Evolutionary conservation across 1,140 invertebrate genomes (phyloP).

Genomic region (Centruroides sculpturatus): DNA sequence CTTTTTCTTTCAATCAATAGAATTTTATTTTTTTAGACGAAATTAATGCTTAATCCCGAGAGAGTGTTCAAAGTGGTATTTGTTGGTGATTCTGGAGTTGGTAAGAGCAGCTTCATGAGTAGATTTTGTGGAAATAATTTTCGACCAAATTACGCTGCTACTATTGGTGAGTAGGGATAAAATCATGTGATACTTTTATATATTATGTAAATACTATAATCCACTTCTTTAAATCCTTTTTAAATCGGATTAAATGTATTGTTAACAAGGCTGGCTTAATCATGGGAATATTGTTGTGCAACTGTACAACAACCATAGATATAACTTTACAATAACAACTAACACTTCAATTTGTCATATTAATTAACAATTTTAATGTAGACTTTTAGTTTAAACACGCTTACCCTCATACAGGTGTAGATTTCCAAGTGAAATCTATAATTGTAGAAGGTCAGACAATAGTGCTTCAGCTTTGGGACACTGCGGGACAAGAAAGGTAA

Average conservation of each 20-base stretch:
- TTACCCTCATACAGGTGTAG: constrained; percentile 29
- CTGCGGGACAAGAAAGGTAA: constrained; percentile 41
- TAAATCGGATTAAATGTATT: no score
- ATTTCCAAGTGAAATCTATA: constrained; percentile 41
- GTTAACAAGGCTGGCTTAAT: no score
- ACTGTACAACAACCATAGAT: background rate
- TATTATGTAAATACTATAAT: background rate
- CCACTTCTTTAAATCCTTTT: no score
- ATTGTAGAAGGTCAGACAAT: constrained; percentile 31
- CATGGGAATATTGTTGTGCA: no score
- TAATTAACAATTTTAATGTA: background rate
- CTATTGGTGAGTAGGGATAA: constrained; percentile 32
- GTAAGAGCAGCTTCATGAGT: constrained; percentile 43
- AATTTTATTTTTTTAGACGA: no score
- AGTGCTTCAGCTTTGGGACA: constrained; percentile 44
- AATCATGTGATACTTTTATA: background rate
- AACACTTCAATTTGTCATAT: background rate
- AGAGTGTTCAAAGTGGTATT: constrained; percentile 43
- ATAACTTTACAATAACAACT: background rate
- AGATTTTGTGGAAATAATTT: constrained; percentile 40
- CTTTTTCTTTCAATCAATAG: no score
- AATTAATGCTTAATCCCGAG: constrained; percentile 21
- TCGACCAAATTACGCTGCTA: constrained; percentile 35
- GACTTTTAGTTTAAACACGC: background rate
- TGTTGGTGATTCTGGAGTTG: constrained; percentile 43